A percentile compares a stretch with the other conserved stretches of the same genome.
These are phyloP conservation scores for Rattus norvegicus DNA, from an alignment of 2,113 vertebrate genomes.

Conservation along the genomic window DNA sequence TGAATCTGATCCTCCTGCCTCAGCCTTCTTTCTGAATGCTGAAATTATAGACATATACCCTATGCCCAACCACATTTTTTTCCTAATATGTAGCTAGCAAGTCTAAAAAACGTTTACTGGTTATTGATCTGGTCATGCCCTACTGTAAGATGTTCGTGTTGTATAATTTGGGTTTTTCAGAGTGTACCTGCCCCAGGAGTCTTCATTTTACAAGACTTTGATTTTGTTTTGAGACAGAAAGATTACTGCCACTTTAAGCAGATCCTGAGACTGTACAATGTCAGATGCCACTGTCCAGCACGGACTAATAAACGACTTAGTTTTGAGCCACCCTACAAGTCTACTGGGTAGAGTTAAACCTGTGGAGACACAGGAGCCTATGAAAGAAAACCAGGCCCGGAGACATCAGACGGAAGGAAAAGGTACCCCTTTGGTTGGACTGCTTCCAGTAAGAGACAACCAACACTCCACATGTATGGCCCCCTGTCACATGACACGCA, in stretches of 20 bases:
- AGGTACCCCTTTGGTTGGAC: not conserved
- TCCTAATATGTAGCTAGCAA: not conserved
- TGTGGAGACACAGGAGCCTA: not conserved
- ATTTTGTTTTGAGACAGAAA: not conserved
- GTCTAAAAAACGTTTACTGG: not conserved
- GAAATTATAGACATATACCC: not conserved
- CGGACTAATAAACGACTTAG: not conserved
- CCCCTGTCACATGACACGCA: too few relatives aligned
- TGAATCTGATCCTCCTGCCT: too few relatives aligned
- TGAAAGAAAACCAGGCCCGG: not conserved
- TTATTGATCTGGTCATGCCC: not conserved
- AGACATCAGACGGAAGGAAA: not conserved
- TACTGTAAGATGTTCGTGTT: too few relatives aligned
- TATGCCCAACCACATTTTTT: not conserved
- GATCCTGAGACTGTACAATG: not conserved
- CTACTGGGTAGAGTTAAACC: not conserved
- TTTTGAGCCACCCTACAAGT: not conserved
- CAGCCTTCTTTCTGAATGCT: not conserved
- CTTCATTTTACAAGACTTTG: not conserved
- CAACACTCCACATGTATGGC: not conserved
- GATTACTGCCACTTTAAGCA: not conserved
- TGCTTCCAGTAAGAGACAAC: not conserved
- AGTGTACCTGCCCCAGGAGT: not conserved
- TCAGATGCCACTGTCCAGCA: not conserved
- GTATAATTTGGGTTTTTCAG: too few relatives aligned